Evolutionary conservation across 2,888 invertebrate species (phyloP).

Genomic region (Gisinianus flammeolus): DNA sequence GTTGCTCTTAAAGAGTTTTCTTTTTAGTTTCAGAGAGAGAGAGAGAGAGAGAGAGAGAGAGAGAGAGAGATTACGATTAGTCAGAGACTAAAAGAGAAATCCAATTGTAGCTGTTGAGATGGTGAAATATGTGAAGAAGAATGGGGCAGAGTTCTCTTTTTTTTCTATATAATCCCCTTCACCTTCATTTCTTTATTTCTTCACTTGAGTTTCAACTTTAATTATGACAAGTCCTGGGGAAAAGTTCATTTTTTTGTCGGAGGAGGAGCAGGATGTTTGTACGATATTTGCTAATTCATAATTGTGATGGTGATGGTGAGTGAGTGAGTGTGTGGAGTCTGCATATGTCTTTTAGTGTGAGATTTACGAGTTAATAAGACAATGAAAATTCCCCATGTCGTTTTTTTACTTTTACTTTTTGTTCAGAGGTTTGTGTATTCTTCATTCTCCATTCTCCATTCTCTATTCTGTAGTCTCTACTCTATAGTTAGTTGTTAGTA

Average conservation of each 20-base stretch:
- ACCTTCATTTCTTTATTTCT: not conserved
- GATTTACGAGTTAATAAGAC: constrained; percentile 35
- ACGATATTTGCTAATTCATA: no score
- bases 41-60: not conserved
- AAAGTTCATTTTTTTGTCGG: constrained; percentile 3
- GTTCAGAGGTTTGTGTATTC: no score
- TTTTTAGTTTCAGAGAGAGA: not conserved
- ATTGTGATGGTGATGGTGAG: not conserved
- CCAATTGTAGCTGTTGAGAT: no score
- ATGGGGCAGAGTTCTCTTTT: no score
- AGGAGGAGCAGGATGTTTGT: not conserved
- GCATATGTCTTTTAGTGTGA: constrained; percentile 28
- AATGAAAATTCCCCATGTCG: not conserved
- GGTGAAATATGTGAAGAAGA: no score
- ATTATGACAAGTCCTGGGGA: not conserved
- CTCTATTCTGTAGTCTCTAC: not conserved
- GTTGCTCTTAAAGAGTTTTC: not conserved
- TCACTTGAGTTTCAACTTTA: not conserved
- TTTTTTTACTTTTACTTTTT: no score
- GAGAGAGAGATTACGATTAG: not conserved
- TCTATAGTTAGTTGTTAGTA: not conserved
- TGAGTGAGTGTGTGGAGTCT: not conserved
- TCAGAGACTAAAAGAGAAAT: no score
- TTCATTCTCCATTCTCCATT: not conserved
- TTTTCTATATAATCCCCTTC: not conserved